Percentiles rank a stretch among this genome's conserved stretches.
These are phyloP conservation scores for Acrocyrtus sp. DNA, from an alignment of 2,888 invertebrate species.

Conservation along the genomic window DNA sequence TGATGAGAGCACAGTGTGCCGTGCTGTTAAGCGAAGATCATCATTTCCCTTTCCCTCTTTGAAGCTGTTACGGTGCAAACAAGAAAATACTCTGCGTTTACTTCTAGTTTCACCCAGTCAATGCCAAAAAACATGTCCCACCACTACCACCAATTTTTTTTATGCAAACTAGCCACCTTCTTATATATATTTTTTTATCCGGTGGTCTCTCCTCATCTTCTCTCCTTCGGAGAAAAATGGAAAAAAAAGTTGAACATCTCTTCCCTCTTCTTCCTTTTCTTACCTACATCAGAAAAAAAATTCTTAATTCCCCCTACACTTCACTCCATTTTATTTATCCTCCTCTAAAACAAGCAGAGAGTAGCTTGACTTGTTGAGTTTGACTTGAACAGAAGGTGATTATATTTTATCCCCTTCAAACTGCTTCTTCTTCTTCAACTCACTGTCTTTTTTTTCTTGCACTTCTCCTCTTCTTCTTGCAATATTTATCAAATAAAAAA, in stretches of 20 bases:
- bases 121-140: background rate
- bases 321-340: no score
- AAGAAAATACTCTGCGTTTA: background rate
- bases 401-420: constrained; percentile 14
- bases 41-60: no score
- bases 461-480: no score
- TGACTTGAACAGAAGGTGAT: constrained; percentile 8
- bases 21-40: no score
- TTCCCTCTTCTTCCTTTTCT: background rate
- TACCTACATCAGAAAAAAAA: no score
- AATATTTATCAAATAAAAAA: constrained; percentile 28
- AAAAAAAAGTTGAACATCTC: background rate
- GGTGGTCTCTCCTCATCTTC: background rate
- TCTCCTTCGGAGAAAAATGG: background rate
- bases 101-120: background rate
- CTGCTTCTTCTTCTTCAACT: background rate
- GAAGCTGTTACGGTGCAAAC: background rate
- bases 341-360: no score
- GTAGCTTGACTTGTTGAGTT: constrained; percentile 16
- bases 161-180: constrained; percentile 1
- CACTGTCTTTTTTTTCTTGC: background rate
- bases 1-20: no score
- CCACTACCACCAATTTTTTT: background rate
- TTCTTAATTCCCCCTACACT: no score
- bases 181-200: constrained; percentile 20